phyloP scores from a whole-genome alignment of 2,888 invertebrate species.

The Abrostola tripartita region DNA sequence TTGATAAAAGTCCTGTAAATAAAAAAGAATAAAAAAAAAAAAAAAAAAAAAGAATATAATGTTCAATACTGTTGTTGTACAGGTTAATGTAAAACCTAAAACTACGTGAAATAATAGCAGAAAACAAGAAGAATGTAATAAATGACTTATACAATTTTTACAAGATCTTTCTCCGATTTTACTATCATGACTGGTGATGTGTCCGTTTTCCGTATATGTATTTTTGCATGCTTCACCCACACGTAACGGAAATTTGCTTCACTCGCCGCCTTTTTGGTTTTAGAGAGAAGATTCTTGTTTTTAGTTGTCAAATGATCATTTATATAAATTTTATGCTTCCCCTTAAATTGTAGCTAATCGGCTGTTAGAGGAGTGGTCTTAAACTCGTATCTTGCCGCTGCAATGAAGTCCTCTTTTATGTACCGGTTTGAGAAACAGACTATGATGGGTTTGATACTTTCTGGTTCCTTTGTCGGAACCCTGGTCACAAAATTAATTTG shows the following conservation, averaged over 20 bases:
- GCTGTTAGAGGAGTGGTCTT: neutral
- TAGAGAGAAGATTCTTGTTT: conserved; percentile 8
- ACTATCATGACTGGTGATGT: neutral
- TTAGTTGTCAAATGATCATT: conserved; percentile 14
- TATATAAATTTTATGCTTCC: conserved; percentile 8
- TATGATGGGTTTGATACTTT: neutral
- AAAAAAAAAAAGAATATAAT: neutral
- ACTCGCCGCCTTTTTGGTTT: conserved; percentile 6
- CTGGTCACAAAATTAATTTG: conserved; percentile 1
- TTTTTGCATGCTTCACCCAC: conserved; percentile 6
- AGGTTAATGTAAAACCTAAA: neutral
- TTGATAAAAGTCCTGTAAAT: too few species aligned
- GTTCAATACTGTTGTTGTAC: neutral
- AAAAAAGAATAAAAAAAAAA: too few species aligned
- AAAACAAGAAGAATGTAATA: neutral
- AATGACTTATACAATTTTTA: neutral
- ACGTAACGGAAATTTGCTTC: neutral
- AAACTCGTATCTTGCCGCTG: conserved; percentile 5
- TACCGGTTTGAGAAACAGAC: neutral
- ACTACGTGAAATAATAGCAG: neutral
- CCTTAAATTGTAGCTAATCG: neutral
- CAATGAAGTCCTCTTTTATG: conserved; percentile 9
- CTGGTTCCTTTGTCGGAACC: neutral
- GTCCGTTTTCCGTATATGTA: conserved; percentile 5
- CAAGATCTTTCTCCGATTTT: neutral